Evolutionary conservation across 2,888 invertebrate species (phyloP).

Genomic region (Drosophila mimetica): DNA sequence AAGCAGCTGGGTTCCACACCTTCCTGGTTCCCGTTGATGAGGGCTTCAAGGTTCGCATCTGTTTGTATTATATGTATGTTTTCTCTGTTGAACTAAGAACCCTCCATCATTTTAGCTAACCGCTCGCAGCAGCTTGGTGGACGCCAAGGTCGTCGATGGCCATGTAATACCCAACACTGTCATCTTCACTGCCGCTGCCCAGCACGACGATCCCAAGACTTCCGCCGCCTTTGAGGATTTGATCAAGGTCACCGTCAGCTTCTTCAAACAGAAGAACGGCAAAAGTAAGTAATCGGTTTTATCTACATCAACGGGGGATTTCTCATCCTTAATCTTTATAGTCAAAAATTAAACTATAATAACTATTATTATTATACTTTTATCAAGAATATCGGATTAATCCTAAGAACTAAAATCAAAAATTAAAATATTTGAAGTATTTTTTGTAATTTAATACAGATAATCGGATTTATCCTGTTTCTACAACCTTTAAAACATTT

Average conservation of each 20-base stretch:
- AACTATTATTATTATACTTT: too few species aligned
- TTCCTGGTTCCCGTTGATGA: slow-evolving; percentile 96
- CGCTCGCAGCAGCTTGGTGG: slow-evolving; percentile 90
- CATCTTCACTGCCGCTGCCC: slow-evolving; percentile 93
- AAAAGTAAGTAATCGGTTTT: slow-evolving; percentile 86
- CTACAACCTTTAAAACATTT: too few species aligned
- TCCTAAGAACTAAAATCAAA: too few species aligned
- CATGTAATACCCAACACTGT: slow-evolving; percentile 95
- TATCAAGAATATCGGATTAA: too few species aligned
- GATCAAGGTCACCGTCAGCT: slow-evolving; percentile 92
- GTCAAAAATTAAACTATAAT: too few species aligned
- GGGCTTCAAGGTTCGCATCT: slow-evolving; percentile 90
- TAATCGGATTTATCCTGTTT: too few species aligned
- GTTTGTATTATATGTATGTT: neutral
- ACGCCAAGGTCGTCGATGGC: slow-evolving; percentile 93
- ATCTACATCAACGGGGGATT: too few species aligned
- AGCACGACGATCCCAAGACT: slow-evolving; percentile 89
- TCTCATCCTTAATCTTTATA: too few species aligned
- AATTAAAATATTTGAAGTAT: too few species aligned
- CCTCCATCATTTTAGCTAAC: slow-evolving; percentile 85
- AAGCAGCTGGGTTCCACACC: slow-evolving; percentile 91
- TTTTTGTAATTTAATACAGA: too few species aligned
- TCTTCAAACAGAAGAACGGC: slow-evolving; percentile 89
- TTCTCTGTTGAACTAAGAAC: neutral
- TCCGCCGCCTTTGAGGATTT: slow-evolving; percentile 93